phyloP scores from a whole-genome alignment of 2,888 invertebrate species.

The Lysandra bellargus region DNA sequence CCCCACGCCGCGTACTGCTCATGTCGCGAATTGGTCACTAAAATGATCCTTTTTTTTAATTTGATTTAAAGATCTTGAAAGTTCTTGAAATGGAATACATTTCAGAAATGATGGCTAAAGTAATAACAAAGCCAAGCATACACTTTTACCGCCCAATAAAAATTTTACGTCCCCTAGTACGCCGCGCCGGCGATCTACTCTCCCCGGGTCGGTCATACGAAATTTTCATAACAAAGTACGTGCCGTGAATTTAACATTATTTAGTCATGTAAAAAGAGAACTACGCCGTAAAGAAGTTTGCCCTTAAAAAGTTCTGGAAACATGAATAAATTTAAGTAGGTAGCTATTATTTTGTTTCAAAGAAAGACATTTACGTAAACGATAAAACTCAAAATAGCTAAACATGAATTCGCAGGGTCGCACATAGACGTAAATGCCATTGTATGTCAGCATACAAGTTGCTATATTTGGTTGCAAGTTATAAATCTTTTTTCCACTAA shows the following conservation, averaged over 20 bases:
- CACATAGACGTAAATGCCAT: neutral
- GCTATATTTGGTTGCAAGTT: neutral
- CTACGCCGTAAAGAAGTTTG: no score
- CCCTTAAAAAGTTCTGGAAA: neutral
- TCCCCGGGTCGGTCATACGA: no score
- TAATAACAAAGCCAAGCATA: no score
- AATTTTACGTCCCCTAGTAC: no score
- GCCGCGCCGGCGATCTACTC: no score
- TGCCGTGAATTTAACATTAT: no score
- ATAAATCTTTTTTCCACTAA: neutral
- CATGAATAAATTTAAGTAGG: neutral
- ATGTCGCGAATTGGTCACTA: constrained; percentile 32
- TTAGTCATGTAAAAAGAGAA: no score
- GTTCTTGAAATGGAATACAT: no score
- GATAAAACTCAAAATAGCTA: neutral
- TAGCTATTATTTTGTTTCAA: neutral
- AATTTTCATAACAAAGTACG: no score
- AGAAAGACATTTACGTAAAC: neutral
- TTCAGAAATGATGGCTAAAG: no score
- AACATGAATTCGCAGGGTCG: neutral
- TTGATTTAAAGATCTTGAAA: no score
- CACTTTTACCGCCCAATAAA: no score
- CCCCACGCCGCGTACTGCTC: constrained; percentile 34
- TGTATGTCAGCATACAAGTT: neutral
- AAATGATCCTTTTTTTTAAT: neutral